Base-by-base conservation (phyloP, 2,888 invertebrate genomes). In the Acrobasis suavella region DNA sequence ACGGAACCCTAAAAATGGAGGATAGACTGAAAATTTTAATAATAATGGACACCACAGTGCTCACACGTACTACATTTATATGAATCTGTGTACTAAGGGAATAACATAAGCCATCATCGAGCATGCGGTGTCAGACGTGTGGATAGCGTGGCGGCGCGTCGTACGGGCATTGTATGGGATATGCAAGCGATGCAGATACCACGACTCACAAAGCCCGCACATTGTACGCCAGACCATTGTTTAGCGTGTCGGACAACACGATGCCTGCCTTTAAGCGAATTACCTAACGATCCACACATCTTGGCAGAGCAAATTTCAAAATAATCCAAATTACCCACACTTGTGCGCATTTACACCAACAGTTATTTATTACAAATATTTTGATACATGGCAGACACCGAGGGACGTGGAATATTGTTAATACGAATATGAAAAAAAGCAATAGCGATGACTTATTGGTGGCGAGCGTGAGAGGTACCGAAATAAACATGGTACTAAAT, bases 121-220 rank as follows among this genome's bases (percentile, higher is more conserved):
- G 62, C 58, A 61, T 62, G 55, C 55, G 54, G 51, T 56, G 64
- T 69, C 62, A 62, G 65, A 64, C 63, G 64, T 65, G 70, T 66
- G 67, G 62, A 51, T 65, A 62, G 67, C 66, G 65, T 67, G 73
- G 73, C 70, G 67, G 78, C 76, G 79, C 83, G 55, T 51, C 52
- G 60, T 83, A 80, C 81, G 69, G 69, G 76, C 76, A 78, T 82
- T 81, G 80, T 83, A 73, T 62, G 72, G 77, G 70, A 80, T 74
- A 74, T 77, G 72, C 73, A 74, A 74, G 73, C 77, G 79, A 81
- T 81, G 72, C 76, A 73, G 83, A 83, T 87, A 83, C 80, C 78
- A 75, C 74, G 75, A 75, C 77, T 82, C 83, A 88, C 85, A 89
- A 89, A 86, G 86, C 83, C 83, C 76, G 82, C 80, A 89, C 88